Base-by-base conservation (phyloP, 1,140 invertebrate genomes). In the Papilio polyxenes region DNA sequence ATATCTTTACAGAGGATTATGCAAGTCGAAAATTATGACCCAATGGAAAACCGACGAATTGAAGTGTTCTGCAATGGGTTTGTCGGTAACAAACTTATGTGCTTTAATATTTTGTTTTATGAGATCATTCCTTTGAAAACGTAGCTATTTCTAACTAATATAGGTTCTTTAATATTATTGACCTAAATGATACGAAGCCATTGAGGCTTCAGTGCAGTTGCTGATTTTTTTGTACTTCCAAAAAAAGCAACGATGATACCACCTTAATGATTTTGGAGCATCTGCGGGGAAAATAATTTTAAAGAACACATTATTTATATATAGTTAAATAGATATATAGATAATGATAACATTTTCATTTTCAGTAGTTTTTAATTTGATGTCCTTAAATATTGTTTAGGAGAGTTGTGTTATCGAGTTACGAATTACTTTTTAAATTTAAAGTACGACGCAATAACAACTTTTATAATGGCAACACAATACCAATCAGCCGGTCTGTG, bases 1-100 rank as follows among this genome's bases (percentile, higher is more conserved):
- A 72, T 3, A 72, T 15, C 65, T 37, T 72, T 72, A 72, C 65
- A 72, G 65, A 40, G 20, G 65, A 37, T 37, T 72, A 72, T 72
- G 65, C 65, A 72, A 72, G 23, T 37, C 23, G 31, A 37, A 13
- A 72, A 72, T 15, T 37, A 72, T 40, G 65, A 40, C 37, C 3
- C 11, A 8, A 40, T 37, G 7, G 31, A 40, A 72, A 37, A 72
- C 37, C 65, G 65, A 15, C 65, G 65, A 2, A 72, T 72, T 72
- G 65, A 17, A 37, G 6, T 72, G 13, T 72, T 72, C 65, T 72
- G 65, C 31, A 72, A 72, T 72, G 65, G 13, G 31, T 72, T 72
- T 72, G 23, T 40, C 31, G 65, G 65, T 72, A 72, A 72, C 11
- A 72, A 72, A 72, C 31, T 72, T 6, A 31, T 65, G 9, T 2